A percentile compares a stretch with the other conserved stretches of the same genome.
Conservation (phyloP, 1,140 invertebrate genomes). For the Macrosteles quadrilineatus region DNA sequence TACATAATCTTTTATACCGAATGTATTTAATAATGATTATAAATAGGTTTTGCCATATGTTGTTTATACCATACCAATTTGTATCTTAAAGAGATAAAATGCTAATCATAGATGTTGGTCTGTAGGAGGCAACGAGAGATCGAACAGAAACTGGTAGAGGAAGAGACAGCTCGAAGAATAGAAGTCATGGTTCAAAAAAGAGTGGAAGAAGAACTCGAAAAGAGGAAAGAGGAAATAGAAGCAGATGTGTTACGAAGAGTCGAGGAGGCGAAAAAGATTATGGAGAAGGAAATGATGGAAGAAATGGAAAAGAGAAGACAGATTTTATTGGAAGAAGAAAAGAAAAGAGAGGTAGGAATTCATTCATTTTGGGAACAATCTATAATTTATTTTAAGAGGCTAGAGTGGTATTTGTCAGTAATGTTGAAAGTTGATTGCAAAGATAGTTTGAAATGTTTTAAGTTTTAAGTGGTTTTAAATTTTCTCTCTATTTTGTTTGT, state of each 20-base stretch:
- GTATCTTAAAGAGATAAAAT: neutral
- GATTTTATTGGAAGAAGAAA: constrained; percentile 88
- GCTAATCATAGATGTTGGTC: neutral
- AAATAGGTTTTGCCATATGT: too few relatives aligned
- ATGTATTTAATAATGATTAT: too few relatives aligned
- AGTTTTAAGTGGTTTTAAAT: neutral
- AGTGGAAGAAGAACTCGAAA: constrained; percentile 93
- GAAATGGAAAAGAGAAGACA: constrained; percentile 88
- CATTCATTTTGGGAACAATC: neutral
- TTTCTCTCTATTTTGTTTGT: too few relatives aligned
- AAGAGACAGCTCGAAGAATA: constrained; percentile 92
- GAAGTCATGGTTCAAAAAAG: constrained; percentile 90
- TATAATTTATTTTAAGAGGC: neutral
- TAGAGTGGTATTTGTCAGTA: constrained; percentile 1
- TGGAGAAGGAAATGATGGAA: constrained; percentile 96
- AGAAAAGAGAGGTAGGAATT: constrained; percentile 88
- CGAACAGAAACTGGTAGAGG: constrained; percentile 83
- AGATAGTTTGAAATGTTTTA: neutral
- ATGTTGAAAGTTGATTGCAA: constrained; percentile 15
- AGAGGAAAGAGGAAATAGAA: constrained; percentile 94
- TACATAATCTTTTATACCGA: too few relatives aligned
- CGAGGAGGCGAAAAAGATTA: constrained; percentile 90
- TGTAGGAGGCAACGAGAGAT: constrained; percentile 55
- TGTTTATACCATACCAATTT: too few relatives aligned
- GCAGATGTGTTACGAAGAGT: constrained; percentile 89